Percentiles rank a stretch among this genome's conserved stretches.
Conservation (phyloP, 2,113 vertebrate genomes). For the Cettia cetti region DNA sequence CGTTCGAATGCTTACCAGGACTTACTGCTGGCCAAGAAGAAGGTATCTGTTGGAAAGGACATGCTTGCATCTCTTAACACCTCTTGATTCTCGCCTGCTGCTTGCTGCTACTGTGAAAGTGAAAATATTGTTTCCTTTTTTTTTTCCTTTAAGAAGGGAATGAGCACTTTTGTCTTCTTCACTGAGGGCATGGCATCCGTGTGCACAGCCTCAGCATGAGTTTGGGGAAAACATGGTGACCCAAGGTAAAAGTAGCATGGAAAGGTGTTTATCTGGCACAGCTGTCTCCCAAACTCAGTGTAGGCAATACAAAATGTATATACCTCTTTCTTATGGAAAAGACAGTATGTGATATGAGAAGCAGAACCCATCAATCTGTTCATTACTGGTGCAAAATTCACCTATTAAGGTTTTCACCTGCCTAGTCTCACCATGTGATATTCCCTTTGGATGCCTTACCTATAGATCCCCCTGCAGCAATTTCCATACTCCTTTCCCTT, state of each 20-base stretch:
- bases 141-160: conserved; percentile 23
- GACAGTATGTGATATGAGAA: background rate
- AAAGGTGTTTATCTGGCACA: background rate
- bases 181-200: background rate
- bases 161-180: conserved; percentile 15
- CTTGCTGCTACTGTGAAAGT: conserved; percentile 75
- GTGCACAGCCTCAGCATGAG: background rate
- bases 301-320: background rate
- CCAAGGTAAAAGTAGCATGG: background rate
- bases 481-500: background rate
- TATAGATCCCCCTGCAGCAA: background rate
- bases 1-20: conserved; percentile 95
- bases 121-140: conserved; percentile 54
- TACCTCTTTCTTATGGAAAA: background rate
- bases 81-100: conserved; percentile 73
- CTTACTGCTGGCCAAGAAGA: conserved; percentile 91
- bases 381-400: background rate
- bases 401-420: background rate
- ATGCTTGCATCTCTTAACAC: conserved; percentile 69
- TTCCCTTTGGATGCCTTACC: background rate
- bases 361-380: background rate
- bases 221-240: background rate
- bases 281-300: background rate
- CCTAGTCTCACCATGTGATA: background rate
- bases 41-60: conserved; percentile 82